Percentiles rank a stretch among this genome's conserved stretches.
Conservation (phyloP, 2,797 vertebrate species). For the Sphenopsis melanotis region DNA sequence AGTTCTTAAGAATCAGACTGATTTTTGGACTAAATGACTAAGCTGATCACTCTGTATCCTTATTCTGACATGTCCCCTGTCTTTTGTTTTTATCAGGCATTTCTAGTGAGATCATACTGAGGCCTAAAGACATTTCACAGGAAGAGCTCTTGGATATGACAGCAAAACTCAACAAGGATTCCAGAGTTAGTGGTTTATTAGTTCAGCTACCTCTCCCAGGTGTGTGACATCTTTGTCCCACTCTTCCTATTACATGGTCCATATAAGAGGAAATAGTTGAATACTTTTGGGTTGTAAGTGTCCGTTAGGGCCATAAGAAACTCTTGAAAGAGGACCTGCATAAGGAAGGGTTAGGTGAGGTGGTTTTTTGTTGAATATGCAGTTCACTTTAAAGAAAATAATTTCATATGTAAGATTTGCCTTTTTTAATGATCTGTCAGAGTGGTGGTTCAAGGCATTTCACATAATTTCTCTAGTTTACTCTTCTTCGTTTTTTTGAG, state of each 20-base stretch:
- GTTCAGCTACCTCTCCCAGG: conserved; percentile 93
- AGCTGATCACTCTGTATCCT: neutral
- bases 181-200: conserved; percentile 86
- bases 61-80: neutral
- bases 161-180: conserved; percentile 85
- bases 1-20: neutral
- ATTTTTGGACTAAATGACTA: neutral
- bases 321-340: neutral
- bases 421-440: neutral
- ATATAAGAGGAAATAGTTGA: neutral
- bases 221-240: conserved; percentile 32
- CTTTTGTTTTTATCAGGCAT: conserved; percentile 79
- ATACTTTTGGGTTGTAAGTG: neutral
- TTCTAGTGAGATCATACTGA: conserved; percentile 86
- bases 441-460: neutral
- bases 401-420: neutral
- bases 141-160: conserved; percentile 88
- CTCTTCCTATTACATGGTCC: neutral
- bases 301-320: neutral
- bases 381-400: neutral
- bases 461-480: neutral
- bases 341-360: neutral
- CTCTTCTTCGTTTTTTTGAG: neutral
- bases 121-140: conserved; percentile 83
- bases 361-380: neutral